Evolutionary conservation across 1,140 invertebrate species (phyloP).

Genomic region (Drosophila guanche): DNA sequence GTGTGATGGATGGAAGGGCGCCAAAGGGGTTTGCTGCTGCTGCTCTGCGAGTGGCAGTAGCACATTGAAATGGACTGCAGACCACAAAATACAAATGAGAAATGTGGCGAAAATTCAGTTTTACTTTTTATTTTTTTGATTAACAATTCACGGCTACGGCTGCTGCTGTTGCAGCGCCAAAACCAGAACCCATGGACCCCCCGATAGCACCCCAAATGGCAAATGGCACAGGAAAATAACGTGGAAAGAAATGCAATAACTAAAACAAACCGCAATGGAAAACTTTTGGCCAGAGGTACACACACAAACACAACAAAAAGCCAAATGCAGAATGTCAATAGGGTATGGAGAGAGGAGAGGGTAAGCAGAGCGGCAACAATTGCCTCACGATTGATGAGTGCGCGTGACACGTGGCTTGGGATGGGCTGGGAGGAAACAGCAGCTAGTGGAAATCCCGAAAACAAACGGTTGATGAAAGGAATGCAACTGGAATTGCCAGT

Average conservation of each 20-base stretch:
- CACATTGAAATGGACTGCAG: conserved; percentile 65
- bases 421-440: conserved; percentile 3
- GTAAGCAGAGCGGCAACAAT: too few relatives aligned
- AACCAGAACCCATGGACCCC: too few relatives aligned
- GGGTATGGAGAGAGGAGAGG: neutral
- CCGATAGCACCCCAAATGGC: conserved; percentile 6
- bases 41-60: conserved; percentile 3
- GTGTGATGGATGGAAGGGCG: too few relatives aligned
- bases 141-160: neutral
- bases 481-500: conserved; percentile 7
- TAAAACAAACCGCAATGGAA: conserved; percentile 55
- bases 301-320: conserved; percentile 2
- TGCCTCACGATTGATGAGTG: conserved; percentile 22
- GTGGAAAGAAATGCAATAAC: conserved; percentile 57
- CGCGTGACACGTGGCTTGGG: conserved; percentile 18
- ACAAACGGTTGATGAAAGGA: conserved; percentile 11
- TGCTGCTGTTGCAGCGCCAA: too few relatives aligned
- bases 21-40: neutral
- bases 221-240: conserved; percentile 22
- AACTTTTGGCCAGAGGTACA: conserved; percentile 43
- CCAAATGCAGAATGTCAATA: conserved; percentile 1
- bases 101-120: conserved; percentile 37
- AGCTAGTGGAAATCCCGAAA: conserved; percentile 15
- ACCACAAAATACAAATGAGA: conserved; percentile 64
- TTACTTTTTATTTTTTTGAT: conserved; percentile 3